These are phyloP conservation scores for Peromyscus aztecus DNA, from an alignment of 2,797 vertebrate genomes.

Conservation along the genomic window DNA sequence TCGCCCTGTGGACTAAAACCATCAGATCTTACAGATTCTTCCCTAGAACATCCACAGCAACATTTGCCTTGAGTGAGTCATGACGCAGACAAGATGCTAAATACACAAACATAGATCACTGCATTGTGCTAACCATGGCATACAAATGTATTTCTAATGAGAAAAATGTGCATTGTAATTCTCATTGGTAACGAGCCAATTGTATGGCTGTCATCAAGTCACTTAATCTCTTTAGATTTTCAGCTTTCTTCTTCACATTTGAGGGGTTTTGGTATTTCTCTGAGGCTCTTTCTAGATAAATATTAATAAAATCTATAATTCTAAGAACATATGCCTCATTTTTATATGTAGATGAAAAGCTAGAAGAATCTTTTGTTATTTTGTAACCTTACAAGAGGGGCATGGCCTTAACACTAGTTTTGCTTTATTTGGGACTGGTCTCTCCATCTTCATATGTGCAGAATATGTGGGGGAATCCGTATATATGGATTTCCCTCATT, in stretches of 20 bases:
- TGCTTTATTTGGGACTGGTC: neutral
- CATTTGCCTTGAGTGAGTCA: neutral
- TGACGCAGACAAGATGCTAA: neutral
- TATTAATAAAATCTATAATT: neutral
- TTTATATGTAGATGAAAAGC: neutral
- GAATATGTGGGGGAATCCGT: neutral
- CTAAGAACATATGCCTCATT: neutral
- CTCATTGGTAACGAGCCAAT: neutral
- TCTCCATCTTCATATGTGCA: neutral
- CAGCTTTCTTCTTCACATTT: constrained; percentile 2
- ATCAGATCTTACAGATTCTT: neutral
- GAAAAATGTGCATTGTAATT: neutral
- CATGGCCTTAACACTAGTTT: neutral
- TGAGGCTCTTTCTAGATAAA: neutral
- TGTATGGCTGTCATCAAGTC: neutral
- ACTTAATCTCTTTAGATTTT: neutral
- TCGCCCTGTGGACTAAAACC: neutral
- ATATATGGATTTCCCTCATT: neutral
- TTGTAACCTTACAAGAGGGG: neutral
- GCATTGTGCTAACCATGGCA: neutral
- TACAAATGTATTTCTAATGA: neutral
- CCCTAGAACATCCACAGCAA: neutral
- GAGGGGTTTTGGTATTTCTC: neutral
- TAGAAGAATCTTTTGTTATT: neutral
- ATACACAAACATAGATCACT: neutral